These are phyloP conservation scores for Phania funesta DNA, from an alignment of 2,888 invertebrate genomes.

Conservation along the genomic window DNA sequence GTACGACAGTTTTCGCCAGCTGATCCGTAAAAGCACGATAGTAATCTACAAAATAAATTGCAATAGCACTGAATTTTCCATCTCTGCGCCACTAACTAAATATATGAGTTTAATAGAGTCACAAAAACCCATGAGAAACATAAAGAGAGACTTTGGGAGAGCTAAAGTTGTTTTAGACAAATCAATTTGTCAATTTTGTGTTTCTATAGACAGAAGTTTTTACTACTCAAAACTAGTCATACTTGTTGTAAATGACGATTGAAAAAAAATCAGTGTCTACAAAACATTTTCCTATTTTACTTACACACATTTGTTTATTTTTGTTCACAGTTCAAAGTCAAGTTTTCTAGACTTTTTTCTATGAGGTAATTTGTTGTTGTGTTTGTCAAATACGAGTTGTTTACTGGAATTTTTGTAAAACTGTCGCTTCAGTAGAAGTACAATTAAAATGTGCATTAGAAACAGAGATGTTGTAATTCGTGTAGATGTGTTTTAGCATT, in stretches of 20 bases:
- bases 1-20: too few relatives aligned
- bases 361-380: background rate
- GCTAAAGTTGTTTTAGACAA: constrained; percentile 27
- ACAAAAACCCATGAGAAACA: background rate
- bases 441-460: constrained; percentile 40
- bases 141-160: constrained; percentile 30
- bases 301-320: constrained; percentile 33
- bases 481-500: constrained; percentile 40
- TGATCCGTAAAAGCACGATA: too few relatives aligned
- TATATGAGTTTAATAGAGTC: background rate
- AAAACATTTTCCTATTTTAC: constrained; percentile 33
- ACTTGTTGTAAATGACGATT: constrained; percentile 62
- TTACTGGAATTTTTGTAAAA: constrained; percentile 3
- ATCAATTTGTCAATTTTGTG: constrained; percentile 23
- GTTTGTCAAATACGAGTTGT: constrained; percentile 27
- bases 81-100: too few relatives aligned
- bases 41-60: too few relatives aligned
- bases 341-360: constrained; percentile 61
- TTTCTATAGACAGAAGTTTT: constrained; percentile 17
- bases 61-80: too few relatives aligned
- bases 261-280: constrained; percentile 35
- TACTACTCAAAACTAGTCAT: constrained; percentile 64
- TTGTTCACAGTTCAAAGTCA: constrained; percentile 64
- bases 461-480: background rate
- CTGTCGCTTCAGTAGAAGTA: background rate